Base-by-base conservation (phyloP, 2,113 vertebrate genomes). In the Dromas ardeola region DNA sequence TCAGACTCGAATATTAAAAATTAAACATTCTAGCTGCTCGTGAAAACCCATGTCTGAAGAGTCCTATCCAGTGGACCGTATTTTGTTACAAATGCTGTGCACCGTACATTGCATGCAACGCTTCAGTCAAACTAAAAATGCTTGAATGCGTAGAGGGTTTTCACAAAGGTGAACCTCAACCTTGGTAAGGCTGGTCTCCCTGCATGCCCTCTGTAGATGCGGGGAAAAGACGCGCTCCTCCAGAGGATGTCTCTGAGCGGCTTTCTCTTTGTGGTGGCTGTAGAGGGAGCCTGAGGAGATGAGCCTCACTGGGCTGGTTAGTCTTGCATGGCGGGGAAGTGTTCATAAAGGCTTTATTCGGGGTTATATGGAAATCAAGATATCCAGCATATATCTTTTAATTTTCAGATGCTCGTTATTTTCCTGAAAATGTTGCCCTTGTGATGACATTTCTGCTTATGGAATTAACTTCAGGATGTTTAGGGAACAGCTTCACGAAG, bases 51-150 rank as follows among this genome's bases (percentile, higher is more conserved):
- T 45, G 38, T 43, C 66, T 62, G 32, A 56, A 32, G 56, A 52
- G 18, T 56, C 34, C n/a, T 32, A 6, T 10, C 15, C 69, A 5
- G 6, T 45, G 20, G 59, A 15, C 66, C 12, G 2, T 13, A 9
- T 84, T 70, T 84, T 63, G 6, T 27, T 83, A 20, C 5, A 73
- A 58, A 50, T 62, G 21, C 32, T 21, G 13, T 22, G 19, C 25
- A 17, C 29, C 3, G 5, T 34, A 12, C 21, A 4, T 52, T 18
- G 34, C 18, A 10, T 42, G 15, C 29, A 63, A 15, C 0, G 0
- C 36, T 67, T 79, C 45, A 58, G 9, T 52, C 40, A 63, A 50
- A 40, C 17, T 40, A 16, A 53, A 78, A 72, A n/a, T 15, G 5
- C 38, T 36, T 42, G 26, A 42, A 32, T 53, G 18, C 4, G 0